Evolutionary conservation across 2,797 vertebrate genomes (phyloP).

Genomic region (Mico argentatus): DNA sequence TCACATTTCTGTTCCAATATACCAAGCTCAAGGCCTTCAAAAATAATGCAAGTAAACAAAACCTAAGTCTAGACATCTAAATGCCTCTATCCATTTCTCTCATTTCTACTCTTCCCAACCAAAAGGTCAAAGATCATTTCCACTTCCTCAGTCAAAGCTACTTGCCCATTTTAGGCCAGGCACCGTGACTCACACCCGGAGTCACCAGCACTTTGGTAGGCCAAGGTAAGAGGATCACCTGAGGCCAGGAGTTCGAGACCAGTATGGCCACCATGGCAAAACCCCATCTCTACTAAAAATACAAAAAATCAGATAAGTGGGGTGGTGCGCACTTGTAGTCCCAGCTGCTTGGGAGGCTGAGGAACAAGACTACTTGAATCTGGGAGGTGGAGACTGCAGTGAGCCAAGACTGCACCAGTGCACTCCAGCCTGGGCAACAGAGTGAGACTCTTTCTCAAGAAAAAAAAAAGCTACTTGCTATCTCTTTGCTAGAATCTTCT

Average conservation of each 20-base stretch:
- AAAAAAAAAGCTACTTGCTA: not conserved
- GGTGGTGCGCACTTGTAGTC: not conserved
- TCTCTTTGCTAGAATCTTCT: conserved; percentile 28
- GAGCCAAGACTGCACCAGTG: not conserved
- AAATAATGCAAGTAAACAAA: not conserved
- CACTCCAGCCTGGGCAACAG: not conserved
- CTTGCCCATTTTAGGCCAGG: not conserved
- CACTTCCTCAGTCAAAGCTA: not conserved
- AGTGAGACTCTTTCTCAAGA: not conserved
- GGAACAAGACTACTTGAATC: not conserved
- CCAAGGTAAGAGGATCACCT: not conserved
- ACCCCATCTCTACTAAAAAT: not conserved
- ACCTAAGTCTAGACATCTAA: not conserved
- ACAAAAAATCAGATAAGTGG: not conserved
- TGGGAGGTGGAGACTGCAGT: not conserved
- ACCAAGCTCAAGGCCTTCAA: not conserved
- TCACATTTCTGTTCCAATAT: not conserved
- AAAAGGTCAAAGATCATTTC: not conserved
- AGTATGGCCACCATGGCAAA: not conserved
- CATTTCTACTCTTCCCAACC: not conserved
- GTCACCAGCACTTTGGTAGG: not conserved
- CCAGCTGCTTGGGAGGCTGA: not conserved
- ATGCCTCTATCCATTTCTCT: not conserved
- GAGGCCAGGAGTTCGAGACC: not conserved
- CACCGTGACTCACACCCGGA: not conserved